phyloP scores from a whole-genome alignment of 1,140 invertebrate species.

The Brachystomella parvula region DNA sequence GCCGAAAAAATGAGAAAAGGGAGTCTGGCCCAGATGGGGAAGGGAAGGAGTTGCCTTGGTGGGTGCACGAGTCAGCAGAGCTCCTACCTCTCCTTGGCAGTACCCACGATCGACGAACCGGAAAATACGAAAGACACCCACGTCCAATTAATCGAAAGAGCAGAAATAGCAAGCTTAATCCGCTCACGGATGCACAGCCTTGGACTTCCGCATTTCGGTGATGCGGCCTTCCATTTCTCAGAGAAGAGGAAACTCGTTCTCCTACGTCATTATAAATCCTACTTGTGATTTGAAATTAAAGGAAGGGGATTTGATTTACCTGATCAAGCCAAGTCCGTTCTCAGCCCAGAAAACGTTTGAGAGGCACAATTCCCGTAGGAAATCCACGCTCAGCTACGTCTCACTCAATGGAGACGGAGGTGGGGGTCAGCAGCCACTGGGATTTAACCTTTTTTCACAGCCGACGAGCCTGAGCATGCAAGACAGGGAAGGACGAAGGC shows the following conservation, averaged over 20 bases:
- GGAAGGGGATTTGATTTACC: conserved; percentile 43
- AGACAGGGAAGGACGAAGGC: conserved; percentile 46
- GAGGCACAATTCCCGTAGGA: conserved; percentile 74
- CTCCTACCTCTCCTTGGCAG: conserved; percentile 34
- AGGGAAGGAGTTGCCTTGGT: conserved; percentile 31
- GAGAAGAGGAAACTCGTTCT: conserved; percentile 84
- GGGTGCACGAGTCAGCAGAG: conserved; percentile 30
- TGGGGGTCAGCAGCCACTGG: conserved; percentile 38
- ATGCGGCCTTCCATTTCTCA: conserved; percentile 52
- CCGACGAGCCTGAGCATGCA: conserved; percentile 33
- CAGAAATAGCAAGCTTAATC: conserved; percentile 91
- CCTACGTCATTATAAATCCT: conserved; percentile 97
- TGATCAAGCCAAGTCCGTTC: conserved; percentile 67
- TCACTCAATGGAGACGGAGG: conserved; percentile 40
- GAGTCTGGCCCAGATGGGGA: neutral
- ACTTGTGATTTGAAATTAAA: conserved; percentile 94
- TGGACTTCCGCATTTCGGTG: conserved; percentile 59
- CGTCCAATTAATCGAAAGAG: conserved; percentile 80
- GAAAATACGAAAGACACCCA: conserved; percentile 34
- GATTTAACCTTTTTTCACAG: conserved; percentile 34
- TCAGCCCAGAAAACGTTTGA: conserved; percentile 90
- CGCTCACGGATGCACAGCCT: conserved; percentile 87
- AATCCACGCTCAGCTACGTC: conserved; percentile 79
- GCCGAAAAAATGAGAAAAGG: neutral
- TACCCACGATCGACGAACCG: conserved; percentile 13